phyloP scores from a whole-genome alignment of 1,140 invertebrate species.

The Hormaphis cornu region DNA sequence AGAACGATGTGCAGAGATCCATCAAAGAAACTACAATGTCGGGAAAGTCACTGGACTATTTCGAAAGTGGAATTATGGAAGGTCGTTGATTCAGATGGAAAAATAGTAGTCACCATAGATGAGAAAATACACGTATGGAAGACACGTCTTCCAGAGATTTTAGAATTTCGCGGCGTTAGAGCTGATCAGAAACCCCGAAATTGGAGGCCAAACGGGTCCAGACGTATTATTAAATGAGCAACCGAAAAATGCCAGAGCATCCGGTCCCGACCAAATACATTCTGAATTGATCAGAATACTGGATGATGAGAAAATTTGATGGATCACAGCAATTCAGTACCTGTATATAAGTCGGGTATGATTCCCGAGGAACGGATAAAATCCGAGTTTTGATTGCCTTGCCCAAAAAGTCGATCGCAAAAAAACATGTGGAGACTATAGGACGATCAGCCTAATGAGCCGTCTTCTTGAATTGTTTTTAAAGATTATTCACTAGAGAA shows the following conservation, averaged over 20 bases:
- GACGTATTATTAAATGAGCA: not conserved
- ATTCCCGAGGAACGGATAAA: slow-evolving; percentile 33
- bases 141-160: slow-evolving; percentile 27
- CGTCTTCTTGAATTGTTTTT: slow-evolving; percentile 19
- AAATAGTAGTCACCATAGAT: not conserved
- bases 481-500: slow-evolving; percentile 17
- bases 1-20: slow-evolving; percentile 28
- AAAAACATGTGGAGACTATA: slow-evolving; percentile 10
- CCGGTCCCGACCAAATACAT: not conserved
- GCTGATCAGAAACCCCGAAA: slow-evolving; percentile 33
- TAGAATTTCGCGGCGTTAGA: slow-evolving; percentile 9
- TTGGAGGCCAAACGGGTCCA: not conserved
- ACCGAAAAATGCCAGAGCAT: slow-evolving; percentile 23
- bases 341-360: slow-evolving; percentile 30
- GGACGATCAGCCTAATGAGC: slow-evolving; percentile 13
- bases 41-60: slow-evolving; percentile 32
- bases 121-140: slow-evolving; percentile 9
- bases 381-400: slow-evolving; percentile 28
- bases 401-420: slow-evolving; percentile 18
- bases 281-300: slow-evolving; percentile 31
- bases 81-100: not conserved
- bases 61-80: slow-evolving; percentile 14
- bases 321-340: slow-evolving; percentile 24
- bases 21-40: slow-evolving; percentile 26
- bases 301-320: slow-evolving; percentile 19